Conservation (phyloP, 23 tunicate genomes). For the Botrylloides violaceus region DNA sequence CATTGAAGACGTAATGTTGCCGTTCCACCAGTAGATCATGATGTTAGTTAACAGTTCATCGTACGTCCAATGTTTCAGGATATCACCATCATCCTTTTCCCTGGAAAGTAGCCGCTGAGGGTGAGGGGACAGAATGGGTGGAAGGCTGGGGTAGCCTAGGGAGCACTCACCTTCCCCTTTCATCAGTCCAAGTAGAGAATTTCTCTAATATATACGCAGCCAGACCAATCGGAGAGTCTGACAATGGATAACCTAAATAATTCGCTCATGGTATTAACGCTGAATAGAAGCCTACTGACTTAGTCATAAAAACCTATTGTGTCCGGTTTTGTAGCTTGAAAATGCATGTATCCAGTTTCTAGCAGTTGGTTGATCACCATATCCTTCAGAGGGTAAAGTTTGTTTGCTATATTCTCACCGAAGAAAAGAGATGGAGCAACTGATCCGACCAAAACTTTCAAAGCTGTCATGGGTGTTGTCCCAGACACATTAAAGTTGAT, state of each 20-base stretch:
- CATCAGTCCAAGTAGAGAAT: constrained; percentile 82
- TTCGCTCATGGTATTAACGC: too few species aligned
- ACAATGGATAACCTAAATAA: constrained; percentile 58
- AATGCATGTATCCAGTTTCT: constrained; percentile 81
- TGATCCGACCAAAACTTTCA: constrained; percentile 27
- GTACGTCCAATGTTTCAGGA: constrained; percentile 46
- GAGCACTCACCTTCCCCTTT: constrained; percentile 31
- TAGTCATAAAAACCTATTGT: constrained; percentile 62
- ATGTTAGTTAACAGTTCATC: constrained; percentile 70
- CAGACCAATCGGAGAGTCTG: constrained; percentile 85
- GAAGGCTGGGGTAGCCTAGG: too few species aligned
- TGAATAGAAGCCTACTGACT: too few species aligned
- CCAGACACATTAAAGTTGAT: constrained; percentile 26
- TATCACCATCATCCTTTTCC: constrained; percentile 40
- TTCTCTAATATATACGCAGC: constrained; percentile 89
- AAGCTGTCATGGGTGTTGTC: neutral
- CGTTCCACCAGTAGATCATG: constrained; percentile 88
- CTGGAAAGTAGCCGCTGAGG: too few species aligned
- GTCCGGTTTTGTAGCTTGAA: constrained; percentile 90
- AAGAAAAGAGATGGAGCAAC: constrained; percentile 49
- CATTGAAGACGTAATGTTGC: constrained; percentile 70
- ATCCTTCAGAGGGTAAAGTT: constrained; percentile 42
- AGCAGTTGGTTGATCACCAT: neutral
- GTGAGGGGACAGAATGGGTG: too few species aligned
- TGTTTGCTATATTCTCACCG: constrained; percentile 9